Conservation (phyloP, 2,113 vertebrate species). For the Brachionichthys hirsutus region DNA sequence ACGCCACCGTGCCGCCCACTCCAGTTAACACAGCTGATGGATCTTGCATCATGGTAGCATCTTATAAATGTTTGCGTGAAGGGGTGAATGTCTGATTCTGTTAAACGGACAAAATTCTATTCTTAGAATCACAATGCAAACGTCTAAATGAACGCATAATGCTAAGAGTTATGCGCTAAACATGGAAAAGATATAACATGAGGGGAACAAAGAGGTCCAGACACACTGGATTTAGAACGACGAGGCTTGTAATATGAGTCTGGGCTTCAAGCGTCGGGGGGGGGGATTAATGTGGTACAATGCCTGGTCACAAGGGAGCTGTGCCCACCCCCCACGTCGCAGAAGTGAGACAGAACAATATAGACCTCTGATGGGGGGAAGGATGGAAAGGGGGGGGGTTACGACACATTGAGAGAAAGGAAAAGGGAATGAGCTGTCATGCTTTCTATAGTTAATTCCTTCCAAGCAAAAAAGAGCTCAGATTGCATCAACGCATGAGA, state of each 20-base stretch:
- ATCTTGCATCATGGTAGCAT: too few species aligned
- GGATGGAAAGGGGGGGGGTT: constrained; percentile 31
- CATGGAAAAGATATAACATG: background rate
- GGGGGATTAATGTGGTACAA: constrained; percentile 56
- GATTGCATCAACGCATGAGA: background rate
- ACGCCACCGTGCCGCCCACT: too few species aligned
- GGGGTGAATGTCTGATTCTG: too few species aligned
- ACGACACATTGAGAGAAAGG: constrained; percentile 4
- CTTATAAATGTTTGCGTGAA: too few species aligned
- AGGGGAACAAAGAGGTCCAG: constrained; percentile 41
- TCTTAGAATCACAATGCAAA: too few species aligned
- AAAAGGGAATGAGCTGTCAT: background rate
- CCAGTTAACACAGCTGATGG: too few species aligned
- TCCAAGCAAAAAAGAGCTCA: too few species aligned
- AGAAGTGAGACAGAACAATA: constrained; percentile 66
- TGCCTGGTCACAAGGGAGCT: constrained; percentile 50
- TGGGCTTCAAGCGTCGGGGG: constrained; percentile 55
- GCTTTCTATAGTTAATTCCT: too few species aligned
- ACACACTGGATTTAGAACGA: constrained; percentile 14
- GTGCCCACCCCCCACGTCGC: constrained; percentile 19
- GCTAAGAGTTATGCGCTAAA: background rate
- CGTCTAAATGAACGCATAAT: background rate
- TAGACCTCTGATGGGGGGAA: constrained; percentile 54
- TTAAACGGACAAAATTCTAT: too few species aligned
- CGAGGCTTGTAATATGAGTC: constrained; percentile 42